These are phyloP conservation scores for Bothrops jararaca DNA, from an alignment of 2,113 vertebrate species.

Conservation along the genomic window DNA sequence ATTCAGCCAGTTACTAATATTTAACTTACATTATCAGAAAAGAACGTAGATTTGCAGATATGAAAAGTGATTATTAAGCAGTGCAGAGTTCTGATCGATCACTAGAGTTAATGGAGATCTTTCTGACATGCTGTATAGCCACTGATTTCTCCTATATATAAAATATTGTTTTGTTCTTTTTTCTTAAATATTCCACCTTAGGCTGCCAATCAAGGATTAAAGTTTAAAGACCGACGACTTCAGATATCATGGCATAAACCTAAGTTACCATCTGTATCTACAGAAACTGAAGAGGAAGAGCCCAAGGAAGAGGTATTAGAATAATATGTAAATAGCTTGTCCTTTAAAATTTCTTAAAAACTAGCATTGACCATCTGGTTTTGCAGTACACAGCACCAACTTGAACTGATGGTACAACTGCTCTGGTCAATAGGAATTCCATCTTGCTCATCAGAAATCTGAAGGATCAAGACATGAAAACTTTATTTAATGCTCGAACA, in stretches of 20 bases:
- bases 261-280: constrained; percentile 87
- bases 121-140: neutral
- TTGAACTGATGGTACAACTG: neutral
- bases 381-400: neutral
- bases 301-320: constrained; percentile 86
- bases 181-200: constrained; percentile 54
- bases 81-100: neutral
- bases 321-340: neutral
- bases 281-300: constrained; percentile 91
- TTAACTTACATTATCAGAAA: neutral
- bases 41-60: rapidly evolving
- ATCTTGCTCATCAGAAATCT: neutral
- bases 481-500: neutral
- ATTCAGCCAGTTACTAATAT: neutral
- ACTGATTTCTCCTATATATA: neutral
- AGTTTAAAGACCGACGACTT: constrained; percentile 92
- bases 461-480: neutral
- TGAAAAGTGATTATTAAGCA: neutral
- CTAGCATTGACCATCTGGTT: neutral
- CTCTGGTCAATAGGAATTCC: neutral
- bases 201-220: constrained; percentile 95
- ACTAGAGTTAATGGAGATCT: neutral
- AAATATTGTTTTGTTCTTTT: constrained; percentile 14
- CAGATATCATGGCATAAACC: constrained; percentile 97
- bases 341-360: neutral